These are phyloP conservation scores for Tadarida brasiliensis DNA, from an alignment of 2,797 vertebrate genomes.

Conservation along the genomic window DNA sequence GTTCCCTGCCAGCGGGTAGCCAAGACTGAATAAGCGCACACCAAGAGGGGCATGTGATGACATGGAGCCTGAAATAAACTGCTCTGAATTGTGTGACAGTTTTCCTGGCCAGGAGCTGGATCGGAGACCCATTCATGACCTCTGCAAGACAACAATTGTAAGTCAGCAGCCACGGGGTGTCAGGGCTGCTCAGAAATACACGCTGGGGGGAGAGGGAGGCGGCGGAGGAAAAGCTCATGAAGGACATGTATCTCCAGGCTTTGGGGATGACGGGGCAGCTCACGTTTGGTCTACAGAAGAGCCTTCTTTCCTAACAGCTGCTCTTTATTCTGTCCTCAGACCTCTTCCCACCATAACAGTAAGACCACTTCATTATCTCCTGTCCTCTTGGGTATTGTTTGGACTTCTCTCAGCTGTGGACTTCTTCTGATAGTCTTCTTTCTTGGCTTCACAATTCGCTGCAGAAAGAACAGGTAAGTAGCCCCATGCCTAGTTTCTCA, in stretches of 20 bases:
- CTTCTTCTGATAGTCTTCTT: constrained; percentile 94
- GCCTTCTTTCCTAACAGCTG: constrained; percentile 52
- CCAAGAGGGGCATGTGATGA: constrained; percentile 80
- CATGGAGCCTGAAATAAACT: constrained; percentile 95
- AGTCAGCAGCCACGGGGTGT: constrained; percentile 50
- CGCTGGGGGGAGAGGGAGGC: background rate
- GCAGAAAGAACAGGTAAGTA: constrained; percentile 96
- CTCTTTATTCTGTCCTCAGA: constrained; percentile 77
- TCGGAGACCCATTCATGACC: constrained; percentile 89
- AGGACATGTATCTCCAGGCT: background rate
- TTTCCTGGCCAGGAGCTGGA: constrained; percentile 89
- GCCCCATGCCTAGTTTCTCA: constrained; percentile 35
- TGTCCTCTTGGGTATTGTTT: constrained; percentile 91
- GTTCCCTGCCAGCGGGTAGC: background rate
- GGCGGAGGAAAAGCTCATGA: background rate
- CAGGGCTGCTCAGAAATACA: background rate
- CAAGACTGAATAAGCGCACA: constrained; percentile 71
- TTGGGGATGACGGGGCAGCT: background rate
- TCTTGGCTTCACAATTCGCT: constrained; percentile 95
- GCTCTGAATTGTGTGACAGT: constrained; percentile 93
- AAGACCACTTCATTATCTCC: constrained; percentile 86
- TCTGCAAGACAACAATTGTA: constrained; percentile 93
- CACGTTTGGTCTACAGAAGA: background rate
- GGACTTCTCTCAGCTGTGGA: constrained; percentile 94
- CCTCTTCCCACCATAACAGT: constrained; percentile 78